Percentiles rank a stretch among this genome's conserved stretches.
These are phyloP conservation scores for Otolemur crassicaudatus DNA, from an alignment of 2,797 vertebrate species.

Conservation along the genomic window DNA sequence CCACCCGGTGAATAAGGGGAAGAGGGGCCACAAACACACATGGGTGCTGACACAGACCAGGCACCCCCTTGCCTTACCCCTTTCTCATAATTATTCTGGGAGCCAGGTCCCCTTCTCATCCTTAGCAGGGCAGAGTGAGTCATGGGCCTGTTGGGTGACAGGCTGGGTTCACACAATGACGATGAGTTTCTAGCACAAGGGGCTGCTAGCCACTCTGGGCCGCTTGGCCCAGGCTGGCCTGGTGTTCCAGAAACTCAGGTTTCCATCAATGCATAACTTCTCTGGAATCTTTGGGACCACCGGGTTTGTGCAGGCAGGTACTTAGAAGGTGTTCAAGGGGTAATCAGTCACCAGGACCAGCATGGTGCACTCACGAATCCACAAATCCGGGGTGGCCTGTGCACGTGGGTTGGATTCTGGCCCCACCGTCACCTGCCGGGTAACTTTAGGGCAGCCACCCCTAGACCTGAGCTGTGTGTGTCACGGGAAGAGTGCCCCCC, in stretches of 20 bases:
- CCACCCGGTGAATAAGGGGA: too few species aligned
- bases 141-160: neutral
- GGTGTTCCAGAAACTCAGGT: neutral
- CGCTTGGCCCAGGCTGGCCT: neutral
- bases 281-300: rapidly evolving
- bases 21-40: neutral
- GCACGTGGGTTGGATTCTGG: neutral
- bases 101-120: neutral
- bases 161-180: neutral
- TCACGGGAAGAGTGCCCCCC: neutral
- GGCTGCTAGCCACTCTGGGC: rapidly evolving
- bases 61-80: too few species aligned
- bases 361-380: rapidly evolving
- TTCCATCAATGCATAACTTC: too few species aligned
- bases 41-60: rapidly evolving
- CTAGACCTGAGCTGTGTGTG: neutral
- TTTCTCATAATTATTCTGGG: neutral
- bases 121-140: neutral
- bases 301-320: neutral
- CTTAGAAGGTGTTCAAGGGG: rapidly evolving
- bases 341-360: neutral
- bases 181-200: neutral
- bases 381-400: neutral
- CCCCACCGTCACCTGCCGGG: too few species aligned
- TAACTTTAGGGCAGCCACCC: too few species aligned